Conservation (phyloP, 1,140 invertebrate species). For the Steinernema khuongi region DNA sequence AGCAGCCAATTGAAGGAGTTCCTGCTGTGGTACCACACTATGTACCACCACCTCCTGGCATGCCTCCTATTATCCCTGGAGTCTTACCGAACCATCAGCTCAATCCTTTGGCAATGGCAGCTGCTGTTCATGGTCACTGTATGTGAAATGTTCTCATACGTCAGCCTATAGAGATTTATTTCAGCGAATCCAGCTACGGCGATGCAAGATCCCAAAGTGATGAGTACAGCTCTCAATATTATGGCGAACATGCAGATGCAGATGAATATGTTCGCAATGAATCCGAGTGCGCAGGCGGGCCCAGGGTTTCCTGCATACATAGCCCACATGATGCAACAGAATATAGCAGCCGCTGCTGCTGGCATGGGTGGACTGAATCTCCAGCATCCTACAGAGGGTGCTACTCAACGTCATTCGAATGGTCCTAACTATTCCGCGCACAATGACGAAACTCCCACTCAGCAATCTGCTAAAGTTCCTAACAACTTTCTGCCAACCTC, state of each 20-base stretch:
- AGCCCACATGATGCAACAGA: background rate
- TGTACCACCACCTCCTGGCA: background rate
- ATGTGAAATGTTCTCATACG: background rate
- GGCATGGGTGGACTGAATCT: background rate
- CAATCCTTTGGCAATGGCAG: background rate
- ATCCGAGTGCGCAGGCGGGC: background rate
- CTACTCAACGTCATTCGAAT: background rate
- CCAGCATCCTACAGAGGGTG: background rate
- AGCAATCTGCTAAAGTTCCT: background rate
- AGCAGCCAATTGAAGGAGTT: background rate
- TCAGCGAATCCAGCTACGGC: background rate
- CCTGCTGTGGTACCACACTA: background rate
- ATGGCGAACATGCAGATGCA: background rate
- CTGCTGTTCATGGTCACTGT: background rate
- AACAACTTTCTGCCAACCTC: background rate
- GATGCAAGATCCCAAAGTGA: background rate
- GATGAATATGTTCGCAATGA: background rate
- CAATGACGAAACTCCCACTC: conserved; percentile 2
- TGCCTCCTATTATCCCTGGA: background rate
- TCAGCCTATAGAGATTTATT: background rate
- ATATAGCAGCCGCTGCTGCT: background rate
- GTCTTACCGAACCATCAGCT: background rate
- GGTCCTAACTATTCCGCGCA: background rate
- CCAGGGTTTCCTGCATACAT: background rate
- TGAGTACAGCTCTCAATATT: background rate